Percentiles rank a stretch among this genome's conserved stretches.
Evolutionary conservation across 2,113 vertebrate species (phyloP).

Genomic region (Petrocephalus zakoni): DNA sequence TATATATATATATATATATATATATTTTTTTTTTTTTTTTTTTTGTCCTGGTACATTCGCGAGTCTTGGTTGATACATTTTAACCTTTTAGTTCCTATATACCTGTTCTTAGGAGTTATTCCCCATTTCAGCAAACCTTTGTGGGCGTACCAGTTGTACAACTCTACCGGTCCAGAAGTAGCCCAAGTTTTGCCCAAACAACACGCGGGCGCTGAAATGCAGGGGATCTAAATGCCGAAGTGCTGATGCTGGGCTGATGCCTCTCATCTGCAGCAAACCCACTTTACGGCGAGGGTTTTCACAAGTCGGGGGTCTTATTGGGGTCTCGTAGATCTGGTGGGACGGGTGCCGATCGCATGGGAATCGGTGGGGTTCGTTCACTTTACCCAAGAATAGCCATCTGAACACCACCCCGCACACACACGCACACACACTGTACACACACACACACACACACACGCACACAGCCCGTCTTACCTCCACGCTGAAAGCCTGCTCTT

Average conservation of each 20-base stretch:
- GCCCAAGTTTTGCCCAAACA: neutral
- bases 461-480: constrained; percentile 24
- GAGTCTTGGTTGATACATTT: neutral
- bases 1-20: too few species aligned
- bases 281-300: neutral
- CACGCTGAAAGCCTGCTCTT: constrained; percentile 27
- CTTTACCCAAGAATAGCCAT: constrained; percentile 7
- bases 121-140: neutral
- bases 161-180: neutral
- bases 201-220: neutral
- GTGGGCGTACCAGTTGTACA: neutral
- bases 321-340: neutral
- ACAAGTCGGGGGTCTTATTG: neutral
- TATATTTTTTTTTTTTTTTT: too few species aligned
- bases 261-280: neutral
- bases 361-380: neutral
- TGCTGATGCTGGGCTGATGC: neutral
- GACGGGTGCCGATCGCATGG: neutral
- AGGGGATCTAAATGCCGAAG: neutral
- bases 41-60: neutral
- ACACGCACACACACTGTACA: neutral
- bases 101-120: neutral
- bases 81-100: neutral
- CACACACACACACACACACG: neutral
- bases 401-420: neutral